A percentile compares a stretch with the other conserved stretches of the same genome.
These are phyloP conservation scores for Prochilodus magdalenae DNA, from an alignment of 2,113 vertebrate genomes.

Conservation along the genomic window DNA sequence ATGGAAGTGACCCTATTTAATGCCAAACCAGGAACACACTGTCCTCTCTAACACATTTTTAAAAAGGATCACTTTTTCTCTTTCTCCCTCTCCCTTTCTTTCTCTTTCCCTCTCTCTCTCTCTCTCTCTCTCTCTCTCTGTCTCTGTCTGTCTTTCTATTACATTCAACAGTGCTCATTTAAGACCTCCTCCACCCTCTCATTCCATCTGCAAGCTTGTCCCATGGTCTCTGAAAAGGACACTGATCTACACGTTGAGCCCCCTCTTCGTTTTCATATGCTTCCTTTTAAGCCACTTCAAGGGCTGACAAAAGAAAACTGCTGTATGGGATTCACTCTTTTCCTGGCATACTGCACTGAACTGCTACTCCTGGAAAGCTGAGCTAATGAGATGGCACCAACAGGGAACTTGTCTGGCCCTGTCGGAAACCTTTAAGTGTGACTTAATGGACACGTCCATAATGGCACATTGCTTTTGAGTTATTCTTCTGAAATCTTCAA, in stretches of 20 bases:
- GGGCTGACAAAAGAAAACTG: conserved; percentile 53
- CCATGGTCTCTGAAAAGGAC: neutral
- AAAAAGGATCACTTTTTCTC: conserved; percentile 21
- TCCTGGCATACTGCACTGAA: neutral
- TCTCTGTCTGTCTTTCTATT: neutral
- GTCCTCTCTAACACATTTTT: conserved; percentile 29
- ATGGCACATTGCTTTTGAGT: conserved; percentile 41
- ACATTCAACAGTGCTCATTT: conserved; percentile 28
- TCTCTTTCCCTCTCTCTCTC: no score
- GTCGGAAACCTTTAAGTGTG: conserved; percentile 55
- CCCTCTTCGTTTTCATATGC: conserved; percentile 22
- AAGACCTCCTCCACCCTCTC: conserved; percentile 5
- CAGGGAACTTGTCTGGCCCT: conserved; percentile 50
- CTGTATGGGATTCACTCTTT: conserved; percentile 39
- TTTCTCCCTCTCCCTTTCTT: conserved; percentile 15
- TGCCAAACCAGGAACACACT: conserved; percentile 36
- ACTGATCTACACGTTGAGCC: neutral
- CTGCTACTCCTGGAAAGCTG: conserved; percentile 1
- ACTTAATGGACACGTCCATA: conserved; percentile 58
- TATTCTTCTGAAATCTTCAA: conserved; percentile 6
- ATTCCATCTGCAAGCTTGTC: neutral
- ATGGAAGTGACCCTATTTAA: conserved; percentile 42
- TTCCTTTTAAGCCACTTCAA: conserved; percentile 45
- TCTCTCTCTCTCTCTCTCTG: conserved; percentile 9
- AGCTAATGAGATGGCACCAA: conserved; percentile 53